phyloP scores from a whole-genome alignment of 2,113 vertebrate species.

The Murina feae region DNA sequence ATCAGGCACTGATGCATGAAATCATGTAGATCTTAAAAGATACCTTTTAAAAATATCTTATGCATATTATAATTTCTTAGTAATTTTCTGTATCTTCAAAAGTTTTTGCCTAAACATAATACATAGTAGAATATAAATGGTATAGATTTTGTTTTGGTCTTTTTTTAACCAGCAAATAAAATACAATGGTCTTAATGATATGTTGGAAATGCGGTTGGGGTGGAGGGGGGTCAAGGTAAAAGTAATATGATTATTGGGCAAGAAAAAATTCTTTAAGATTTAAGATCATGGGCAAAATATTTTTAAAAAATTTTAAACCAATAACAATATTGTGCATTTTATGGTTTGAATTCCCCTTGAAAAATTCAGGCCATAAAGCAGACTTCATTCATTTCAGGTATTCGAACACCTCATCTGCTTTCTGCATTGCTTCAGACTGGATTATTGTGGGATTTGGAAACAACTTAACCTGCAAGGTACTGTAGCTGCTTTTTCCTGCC shows the following conservation, averaged over 20 bases:
- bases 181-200: neutral
- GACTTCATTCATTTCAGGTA: constrained; percentile 31
- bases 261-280: constrained; percentile 32
- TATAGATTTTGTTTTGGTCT: constrained; percentile 27
- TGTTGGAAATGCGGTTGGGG: neutral
- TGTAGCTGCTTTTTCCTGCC: neutral
- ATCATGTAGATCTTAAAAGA: constrained; percentile 5
- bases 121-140: constrained; percentile 29
- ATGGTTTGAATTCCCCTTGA: constrained; percentile 33
- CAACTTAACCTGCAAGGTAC: neutral
- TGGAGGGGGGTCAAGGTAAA: neutral
- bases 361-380: neutral
- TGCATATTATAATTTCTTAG: neutral
- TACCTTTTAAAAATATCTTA: constrained; percentile 6
- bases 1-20: neutral
- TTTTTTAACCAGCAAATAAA: constrained; percentile 40
- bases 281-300: neutral
- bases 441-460: constrained; percentile 35
- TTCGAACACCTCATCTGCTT: neutral
- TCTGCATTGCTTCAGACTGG: constrained; percentile 1
- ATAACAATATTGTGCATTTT: constrained; percentile 17
- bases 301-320: neutral
- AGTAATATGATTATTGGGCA: constrained; percentile 18
- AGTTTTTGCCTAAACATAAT: constrained; percentile 23
- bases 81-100: constrained; percentile 25